A percentile compares a stretch with the other conserved stretches of the same genome.
These are phyloP conservation scores for Phaonia tiefii DNA, from an alignment of 2,888 invertebrate genomes.

Conservation along the genomic window DNA sequence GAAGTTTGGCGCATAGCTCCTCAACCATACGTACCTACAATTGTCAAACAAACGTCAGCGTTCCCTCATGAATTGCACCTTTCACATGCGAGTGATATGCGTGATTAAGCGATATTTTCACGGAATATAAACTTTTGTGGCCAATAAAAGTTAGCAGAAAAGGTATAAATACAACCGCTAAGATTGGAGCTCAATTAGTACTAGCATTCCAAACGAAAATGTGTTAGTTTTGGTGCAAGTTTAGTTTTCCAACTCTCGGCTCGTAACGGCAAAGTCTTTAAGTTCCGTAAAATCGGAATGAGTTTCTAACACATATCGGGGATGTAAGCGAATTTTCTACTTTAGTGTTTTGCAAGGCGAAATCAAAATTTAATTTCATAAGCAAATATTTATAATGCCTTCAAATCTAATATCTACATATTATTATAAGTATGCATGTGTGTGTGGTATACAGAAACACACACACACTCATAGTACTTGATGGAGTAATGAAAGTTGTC, in stretches of 20 bases:
- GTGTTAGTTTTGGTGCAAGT: background rate
- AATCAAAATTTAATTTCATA: no score
- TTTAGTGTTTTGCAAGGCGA: no score
- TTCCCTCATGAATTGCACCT: background rate
- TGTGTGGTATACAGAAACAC: no score
- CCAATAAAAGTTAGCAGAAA: constrained; percentile 47
- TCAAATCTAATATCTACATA: no score
- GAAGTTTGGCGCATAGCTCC: constrained; percentile 16
- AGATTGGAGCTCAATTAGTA: constrained; percentile 34
- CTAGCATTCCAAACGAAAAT: constrained; percentile 24
- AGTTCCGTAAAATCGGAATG: background rate
- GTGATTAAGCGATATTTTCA: constrained; percentile 27
- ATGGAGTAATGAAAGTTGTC: constrained; percentile 19
- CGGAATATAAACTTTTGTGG: constrained; percentile 30
- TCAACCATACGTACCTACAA: background rate
- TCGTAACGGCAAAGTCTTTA: background rate
- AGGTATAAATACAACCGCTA: constrained; percentile 36
- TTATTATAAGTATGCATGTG: no score
- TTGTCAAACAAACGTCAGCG: background rate
- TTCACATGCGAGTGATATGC: constrained; percentile 27
- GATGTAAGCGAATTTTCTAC: no score
- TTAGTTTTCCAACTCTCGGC: background rate
- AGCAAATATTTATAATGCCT: no score
- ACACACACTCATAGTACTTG: no score
- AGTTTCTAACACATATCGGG: no score